Evolutionary conservation across 2,113 vertebrate genomes (phyloP), one percentile per base, ranked within the genome.

Genomic region (Sterna hirundo): DNA sequence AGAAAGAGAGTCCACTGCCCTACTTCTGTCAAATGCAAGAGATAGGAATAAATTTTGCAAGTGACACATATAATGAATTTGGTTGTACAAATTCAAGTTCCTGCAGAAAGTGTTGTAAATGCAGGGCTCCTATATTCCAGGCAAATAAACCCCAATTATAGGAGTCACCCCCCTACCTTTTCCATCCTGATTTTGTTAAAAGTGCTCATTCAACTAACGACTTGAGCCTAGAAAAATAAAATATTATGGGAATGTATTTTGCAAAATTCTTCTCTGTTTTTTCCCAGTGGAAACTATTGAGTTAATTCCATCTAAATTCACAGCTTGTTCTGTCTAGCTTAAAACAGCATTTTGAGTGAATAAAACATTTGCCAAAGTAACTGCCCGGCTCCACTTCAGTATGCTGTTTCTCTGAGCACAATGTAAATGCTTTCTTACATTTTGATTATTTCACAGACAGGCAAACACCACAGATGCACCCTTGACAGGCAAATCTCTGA

Each of bases 281-380:
- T 46, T 57, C 29, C 44, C 5, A 2, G 15, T 2, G 2, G 61
- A 68, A 94, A 76, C 68, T n/a, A 91, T 0, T 27, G 78, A 79
- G 74, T 96, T 93, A 87, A 88, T 65, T 83, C 74, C 46, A 90
- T 57, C 70, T 84, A 65, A 72, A 95, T 68, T 76, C 78, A 82
- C 27, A 25, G 54, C 54, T 91, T 85, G 81, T 15, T 87, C 82
- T 52, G 36, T 52, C 42, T 6, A 82, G n/a, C 65, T 85, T 75
- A 52, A 87, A 95, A 32, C 26, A 75, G 68, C 54, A 83, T 83
- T 90, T 79, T 47, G 29, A 68, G 77, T 9, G 61, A 91, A 78
- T 46, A 60, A 86, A 91, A 82, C 47, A 65, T 51, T 51, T 78
- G 77, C 77, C 61, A 65, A 83, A 88, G 71, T n/a, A 88, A 90